Conservation (phyloP, 53 echinoderm and acorn worm species). For the Astropecten irregularis region DNA sequence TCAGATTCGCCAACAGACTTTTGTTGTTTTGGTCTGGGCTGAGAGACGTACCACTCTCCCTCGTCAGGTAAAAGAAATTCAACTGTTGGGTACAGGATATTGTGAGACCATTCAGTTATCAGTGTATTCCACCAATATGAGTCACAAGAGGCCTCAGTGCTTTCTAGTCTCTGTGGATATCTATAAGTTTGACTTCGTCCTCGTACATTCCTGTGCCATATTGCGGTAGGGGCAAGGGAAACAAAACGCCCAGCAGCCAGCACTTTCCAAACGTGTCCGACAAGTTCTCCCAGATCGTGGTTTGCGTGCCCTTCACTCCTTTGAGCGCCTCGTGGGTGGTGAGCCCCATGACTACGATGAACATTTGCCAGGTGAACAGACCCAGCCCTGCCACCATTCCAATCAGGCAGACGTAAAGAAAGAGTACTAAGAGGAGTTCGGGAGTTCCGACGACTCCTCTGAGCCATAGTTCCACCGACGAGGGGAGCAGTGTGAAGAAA, state of each 20-base stretch:
- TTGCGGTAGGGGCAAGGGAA: conserved; percentile 68
- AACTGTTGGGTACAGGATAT: no score
- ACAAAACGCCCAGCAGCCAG: conserved; percentile 65
- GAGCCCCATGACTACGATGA: conserved; percentile 39
- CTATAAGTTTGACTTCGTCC: neutral
- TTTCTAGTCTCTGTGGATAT: neutral
- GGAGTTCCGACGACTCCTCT: neutral
- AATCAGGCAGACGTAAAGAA: conserved; percentile 59
- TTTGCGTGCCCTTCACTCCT: conserved; percentile 30
- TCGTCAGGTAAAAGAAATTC: no score
- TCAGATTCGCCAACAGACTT: no score
- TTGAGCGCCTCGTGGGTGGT: conserved; percentile 69
- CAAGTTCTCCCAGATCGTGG: conserved; percentile 44
- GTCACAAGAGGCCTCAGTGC: no score
- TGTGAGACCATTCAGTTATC: no score
- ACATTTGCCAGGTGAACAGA: conserved; percentile 64
- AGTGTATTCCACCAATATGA: no score
- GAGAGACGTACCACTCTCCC: no score
- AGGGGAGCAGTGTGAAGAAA: conserved; percentile 65
- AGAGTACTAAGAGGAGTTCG: conserved; percentile 47
- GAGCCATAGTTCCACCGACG: conserved; percentile 45
- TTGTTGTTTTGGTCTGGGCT: no score
- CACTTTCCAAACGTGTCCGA: conserved; percentile 68
- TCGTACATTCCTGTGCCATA: conserved; percentile 66
- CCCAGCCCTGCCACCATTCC: conserved; percentile 40